Conservation (phyloP, 2,888 invertebrate species). For the Caenorhabditis sulstoni region DNA sequence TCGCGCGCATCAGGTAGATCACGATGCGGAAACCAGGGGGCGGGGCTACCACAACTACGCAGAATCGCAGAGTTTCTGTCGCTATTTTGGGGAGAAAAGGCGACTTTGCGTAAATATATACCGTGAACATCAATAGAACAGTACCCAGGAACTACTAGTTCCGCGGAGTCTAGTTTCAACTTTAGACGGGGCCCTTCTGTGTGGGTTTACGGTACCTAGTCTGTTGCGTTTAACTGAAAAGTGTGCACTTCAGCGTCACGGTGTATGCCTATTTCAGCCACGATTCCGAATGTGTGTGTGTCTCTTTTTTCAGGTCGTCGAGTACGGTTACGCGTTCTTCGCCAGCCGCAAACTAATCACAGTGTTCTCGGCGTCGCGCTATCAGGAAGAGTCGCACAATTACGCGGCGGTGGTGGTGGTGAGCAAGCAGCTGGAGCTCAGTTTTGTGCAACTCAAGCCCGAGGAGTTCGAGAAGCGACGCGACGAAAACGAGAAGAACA, state of each 20-base stretch:
- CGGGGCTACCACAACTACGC: too few relatives aligned
- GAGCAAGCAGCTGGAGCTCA: slow-evolving; percentile 61
- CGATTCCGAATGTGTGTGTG: too few relatives aligned
- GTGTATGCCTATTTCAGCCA: slow-evolving; percentile 4
- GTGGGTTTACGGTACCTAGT: too few relatives aligned
- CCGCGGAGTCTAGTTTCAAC: too few relatives aligned
- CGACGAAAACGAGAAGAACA: slow-evolving; percentile 34
- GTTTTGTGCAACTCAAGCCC: slow-evolving; percentile 72
- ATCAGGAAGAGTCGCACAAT: slow-evolving; percentile 71
- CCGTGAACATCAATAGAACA: too few relatives aligned
- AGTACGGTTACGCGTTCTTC: slow-evolving; percentile 67
- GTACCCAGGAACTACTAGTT: too few relatives aligned
- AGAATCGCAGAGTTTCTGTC: too few relatives aligned
- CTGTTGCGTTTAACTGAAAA: too few relatives aligned
- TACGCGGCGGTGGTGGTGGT: slow-evolving; percentile 67
- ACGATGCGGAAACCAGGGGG: slow-evolving; percentile 61
- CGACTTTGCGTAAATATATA: too few relatives aligned
- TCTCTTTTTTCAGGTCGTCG: slow-evolving; percentile 33
- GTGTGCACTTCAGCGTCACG: too few relatives aligned
- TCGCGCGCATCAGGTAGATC: slow-evolving; percentile 62
- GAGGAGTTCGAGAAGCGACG: slow-evolving; percentile 63
- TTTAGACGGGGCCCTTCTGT: too few relatives aligned
- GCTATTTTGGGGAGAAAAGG: too few relatives aligned
- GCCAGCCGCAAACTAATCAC: slow-evolving; percentile 58
- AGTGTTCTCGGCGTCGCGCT: slow-evolving; percentile 67